Percentiles rank a stretch among this genome's conserved stretches.
Evolutionary conservation across 35 echinoderm and acorn worm genomes (phyloP).

Genomic region (Lytechinus pictus): DNA sequence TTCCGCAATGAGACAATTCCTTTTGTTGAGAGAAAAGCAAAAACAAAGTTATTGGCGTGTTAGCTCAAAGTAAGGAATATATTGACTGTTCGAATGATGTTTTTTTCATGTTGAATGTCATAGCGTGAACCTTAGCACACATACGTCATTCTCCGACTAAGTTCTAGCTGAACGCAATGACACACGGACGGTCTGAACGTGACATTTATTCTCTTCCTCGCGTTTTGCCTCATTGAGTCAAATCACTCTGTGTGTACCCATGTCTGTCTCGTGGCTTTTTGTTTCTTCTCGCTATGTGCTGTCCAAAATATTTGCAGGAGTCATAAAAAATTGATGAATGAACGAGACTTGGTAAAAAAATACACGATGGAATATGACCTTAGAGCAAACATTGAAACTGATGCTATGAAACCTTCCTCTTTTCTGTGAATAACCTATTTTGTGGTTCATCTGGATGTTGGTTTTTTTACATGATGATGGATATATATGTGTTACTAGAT

Average conservation of each 20-base stretch:
- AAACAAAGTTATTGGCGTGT: background rate
- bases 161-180: background rate
- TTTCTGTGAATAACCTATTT: background rate
- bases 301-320: constrained; percentile 40
- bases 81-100: background rate
- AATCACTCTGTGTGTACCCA: background rate
- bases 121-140: background rate
- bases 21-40: background rate
- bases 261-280: background rate
- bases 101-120: background rate
- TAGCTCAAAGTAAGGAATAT: background rate
- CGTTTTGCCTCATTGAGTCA: background rate
- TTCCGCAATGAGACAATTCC: background rate
- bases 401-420: background rate
- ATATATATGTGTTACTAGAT: background rate
- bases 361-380: background rate
- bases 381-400: background rate
- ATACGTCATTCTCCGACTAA: background rate
- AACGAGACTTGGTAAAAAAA: background rate
- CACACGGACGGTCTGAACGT: background rate
- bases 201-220: constrained; percentile 1
- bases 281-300: background rate
- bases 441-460: background rate
- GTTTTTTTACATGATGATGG: background rate
- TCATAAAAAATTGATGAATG: constrained; percentile 6